These are phyloP conservation scores for Laupala kohalensis DNA, from an alignment of 1,140 invertebrate genomes.

Conservation along the genomic window DNA sequence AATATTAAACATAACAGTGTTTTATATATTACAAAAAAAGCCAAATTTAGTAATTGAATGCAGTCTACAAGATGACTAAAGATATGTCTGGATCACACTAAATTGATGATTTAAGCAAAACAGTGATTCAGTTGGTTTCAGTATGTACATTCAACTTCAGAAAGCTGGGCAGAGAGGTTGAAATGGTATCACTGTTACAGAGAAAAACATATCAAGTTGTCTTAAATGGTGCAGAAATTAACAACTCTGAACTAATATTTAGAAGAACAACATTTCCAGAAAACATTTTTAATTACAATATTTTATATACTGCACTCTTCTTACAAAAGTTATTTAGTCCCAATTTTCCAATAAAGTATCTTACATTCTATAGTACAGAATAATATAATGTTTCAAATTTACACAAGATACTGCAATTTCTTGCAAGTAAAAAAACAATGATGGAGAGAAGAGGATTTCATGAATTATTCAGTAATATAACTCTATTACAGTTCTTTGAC, in stretches of 20 bases:
- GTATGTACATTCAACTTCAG: constrained; percentile 3
- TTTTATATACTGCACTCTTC: neutral
- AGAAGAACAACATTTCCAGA: neutral
- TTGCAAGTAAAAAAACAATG: neutral
- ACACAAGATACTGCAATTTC: neutral
- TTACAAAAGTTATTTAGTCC: neutral
- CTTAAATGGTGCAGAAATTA: neutral
- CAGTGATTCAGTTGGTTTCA: constrained; percentile 1
- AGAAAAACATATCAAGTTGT: neutral
- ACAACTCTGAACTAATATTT: neutral
- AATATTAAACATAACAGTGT: constrained; percentile 1
- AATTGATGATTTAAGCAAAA: constrained; percentile 1
- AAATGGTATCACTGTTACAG: neutral
- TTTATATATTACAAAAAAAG: neutral
- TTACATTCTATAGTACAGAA: neutral
- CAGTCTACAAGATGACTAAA: constrained; percentile 6
- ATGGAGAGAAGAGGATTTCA: neutral
- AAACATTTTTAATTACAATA: neutral
- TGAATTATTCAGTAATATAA: neutral
- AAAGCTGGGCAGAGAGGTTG: neutral
- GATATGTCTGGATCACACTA: constrained; percentile 7
- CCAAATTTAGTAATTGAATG: neutral
- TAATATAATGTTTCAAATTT: neutral
- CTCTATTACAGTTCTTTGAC: neutral
- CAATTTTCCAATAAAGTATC: neutral